Conservation (phyloP, 2,888 invertebrate genomes). For the Drosophila mettleri region DNA sequence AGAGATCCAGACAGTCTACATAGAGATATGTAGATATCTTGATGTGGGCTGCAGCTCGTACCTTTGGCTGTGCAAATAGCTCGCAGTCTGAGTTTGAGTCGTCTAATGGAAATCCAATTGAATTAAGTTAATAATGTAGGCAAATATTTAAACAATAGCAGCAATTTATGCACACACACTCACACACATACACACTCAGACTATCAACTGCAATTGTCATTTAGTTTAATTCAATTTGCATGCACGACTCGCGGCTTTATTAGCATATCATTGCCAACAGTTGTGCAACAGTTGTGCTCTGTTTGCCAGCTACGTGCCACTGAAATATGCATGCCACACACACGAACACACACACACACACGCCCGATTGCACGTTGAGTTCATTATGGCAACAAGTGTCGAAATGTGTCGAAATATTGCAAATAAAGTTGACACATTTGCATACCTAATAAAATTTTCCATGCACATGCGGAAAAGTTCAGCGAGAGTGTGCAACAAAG, state of each 20-base stretch:
- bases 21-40: background rate
- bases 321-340: constrained; percentile 59
- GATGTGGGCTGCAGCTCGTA: constrained; percentile 24
- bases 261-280: constrained; percentile 57
- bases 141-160: constrained; percentile 84
- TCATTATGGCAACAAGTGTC: constrained; percentile 83
- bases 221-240: constrained; percentile 71
- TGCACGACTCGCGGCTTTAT: constrained; percentile 68
- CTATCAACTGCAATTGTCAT: constrained; percentile 48
- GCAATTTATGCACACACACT: constrained; percentile 70
- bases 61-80: constrained; percentile 76
- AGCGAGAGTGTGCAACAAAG: constrained; percentile 52
- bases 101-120: constrained; percentile 84
- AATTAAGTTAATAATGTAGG: constrained; percentile 85
- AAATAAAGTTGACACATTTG: constrained; percentile 84
- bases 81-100: constrained; percentile 32
- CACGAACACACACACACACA: constrained; percentile 13
- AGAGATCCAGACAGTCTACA: constrained; percentile 6
- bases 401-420: constrained; percentile 80
- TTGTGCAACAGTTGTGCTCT: constrained; percentile 71
- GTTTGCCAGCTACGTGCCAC: constrained; percentile 38
- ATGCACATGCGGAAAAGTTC: constrained; percentile 62
- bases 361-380: constrained; percentile 43
- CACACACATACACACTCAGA: constrained; percentile 4
- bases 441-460: constrained; percentile 83